Evolutionary conservation across 2,888 invertebrate species (phyloP), one percentile per base, ranked within the genome.

Genomic region (Metalampra italica): DNA sequence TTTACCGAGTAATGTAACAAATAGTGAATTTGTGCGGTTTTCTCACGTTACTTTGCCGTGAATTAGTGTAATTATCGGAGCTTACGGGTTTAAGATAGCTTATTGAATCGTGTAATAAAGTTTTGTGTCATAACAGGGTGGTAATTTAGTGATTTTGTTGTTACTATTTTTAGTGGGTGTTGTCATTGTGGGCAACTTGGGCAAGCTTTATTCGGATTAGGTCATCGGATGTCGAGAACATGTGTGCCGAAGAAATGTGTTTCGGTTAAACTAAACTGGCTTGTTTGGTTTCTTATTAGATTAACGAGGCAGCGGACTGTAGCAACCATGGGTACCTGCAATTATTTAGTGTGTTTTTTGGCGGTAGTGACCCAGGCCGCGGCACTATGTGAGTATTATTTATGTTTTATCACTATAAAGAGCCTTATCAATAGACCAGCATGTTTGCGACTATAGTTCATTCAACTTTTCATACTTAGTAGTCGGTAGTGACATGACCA

Each of bases 91-190:
- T 64, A 57, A 57, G 54, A 55, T 60, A 56, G 46, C 51, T 58
- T 60, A 57, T 59, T 49, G 56, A 46, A 52, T 55, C 48, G 52
- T 53, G 50, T 58, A 67, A 57, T 58, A 60, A 64, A 55, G 57
- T 73, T 76, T 78, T 76, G 65, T 74, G 74, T 80, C 66, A 72
- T 68, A 72, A 61, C 58, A 68, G 61, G 59, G 56, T 59, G 52
- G 47, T 66, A 72, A 68, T 75, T 74, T 67, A 66, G 68, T 80
- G 76, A 71, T 75, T 75, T 78, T 68, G 60, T 86, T 91, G 82
- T 71, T 90, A 72, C 92, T 92, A 76, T 92, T 92, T 87, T 90
- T 89, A 82, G 90, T 91, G 78, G 91, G 88, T 90, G 90, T 90
- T 90, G 90, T 90, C 90, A 89, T 85, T 84, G 78, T 78, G 72